These are phyloP conservation scores for Ptychadena robeensis DNA, from an alignment of 2,797 vertebrate species.

Conservation along the genomic window DNA sequence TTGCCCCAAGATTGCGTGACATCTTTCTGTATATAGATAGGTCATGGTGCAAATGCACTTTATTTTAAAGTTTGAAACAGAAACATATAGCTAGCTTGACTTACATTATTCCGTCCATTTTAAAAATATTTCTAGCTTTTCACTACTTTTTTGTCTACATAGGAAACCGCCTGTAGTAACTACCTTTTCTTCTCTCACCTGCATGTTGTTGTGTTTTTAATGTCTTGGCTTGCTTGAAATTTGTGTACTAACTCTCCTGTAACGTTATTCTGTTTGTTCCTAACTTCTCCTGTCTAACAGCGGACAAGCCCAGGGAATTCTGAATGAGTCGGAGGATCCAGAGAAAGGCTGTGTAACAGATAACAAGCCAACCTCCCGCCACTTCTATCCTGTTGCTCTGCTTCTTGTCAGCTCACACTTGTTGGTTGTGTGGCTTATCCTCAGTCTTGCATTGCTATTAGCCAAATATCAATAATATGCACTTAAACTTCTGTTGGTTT, in stretches of 20 bases:
- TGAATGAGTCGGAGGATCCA: constrained; percentile 93
- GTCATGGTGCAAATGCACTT: too few species aligned
- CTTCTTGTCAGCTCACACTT: constrained; percentile 99
- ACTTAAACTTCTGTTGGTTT: constrained; percentile 71
- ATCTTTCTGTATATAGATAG: too few species aligned
- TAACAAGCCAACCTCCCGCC: constrained; percentile 97
- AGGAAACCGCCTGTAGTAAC: neutral
- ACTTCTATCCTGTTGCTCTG: constrained; percentile 99
- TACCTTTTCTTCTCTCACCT: constrained; percentile 13
- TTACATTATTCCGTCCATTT: neutral
- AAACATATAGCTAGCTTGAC: neutral
- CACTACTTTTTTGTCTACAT: neutral
- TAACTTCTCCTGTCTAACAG: constrained; percentile 83
- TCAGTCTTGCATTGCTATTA: constrained; percentile 99
- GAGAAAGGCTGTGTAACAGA: constrained; percentile 92
- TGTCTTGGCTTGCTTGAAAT: constrained; percentile 62
- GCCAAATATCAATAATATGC: constrained; percentile 99
- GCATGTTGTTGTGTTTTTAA: constrained; percentile 43
- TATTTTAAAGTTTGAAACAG: too few species aligned
- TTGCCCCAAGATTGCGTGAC: too few species aligned
- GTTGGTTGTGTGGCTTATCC: constrained; percentile 99
- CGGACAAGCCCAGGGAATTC: constrained; percentile 90
- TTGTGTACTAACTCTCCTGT: constrained; percentile 69
- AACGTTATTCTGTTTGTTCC: constrained; percentile 77
- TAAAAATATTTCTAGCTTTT: neutral